Conservation (phyloP, 1,140 invertebrate species). For the Melitaea cinxia region DNA sequence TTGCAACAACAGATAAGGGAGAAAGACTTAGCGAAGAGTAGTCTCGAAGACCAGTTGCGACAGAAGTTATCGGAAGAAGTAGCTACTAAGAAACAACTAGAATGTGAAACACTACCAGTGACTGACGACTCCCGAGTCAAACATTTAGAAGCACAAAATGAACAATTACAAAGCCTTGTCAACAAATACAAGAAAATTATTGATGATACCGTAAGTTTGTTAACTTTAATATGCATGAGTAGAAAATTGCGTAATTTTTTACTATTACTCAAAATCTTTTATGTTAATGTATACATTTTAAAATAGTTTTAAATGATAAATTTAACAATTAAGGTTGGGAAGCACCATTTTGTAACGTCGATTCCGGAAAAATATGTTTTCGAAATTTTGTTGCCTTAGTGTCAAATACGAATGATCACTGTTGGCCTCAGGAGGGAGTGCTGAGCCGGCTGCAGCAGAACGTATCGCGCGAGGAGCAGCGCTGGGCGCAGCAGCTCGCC, state of each 20-base stretch:
- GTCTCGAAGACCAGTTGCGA: slow-evolving; percentile 31
- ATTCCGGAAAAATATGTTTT: too few relatives aligned
- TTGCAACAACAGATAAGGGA: slow-evolving; percentile 38
- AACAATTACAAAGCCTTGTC: slow-evolving; percentile 84
- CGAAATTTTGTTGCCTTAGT: not conserved
- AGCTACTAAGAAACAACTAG: slow-evolving; percentile 26
- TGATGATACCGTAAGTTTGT: slow-evolving; percentile 85
- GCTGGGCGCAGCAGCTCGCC: slow-evolving; percentile 85
- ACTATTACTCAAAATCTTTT: too few relatives aligned
- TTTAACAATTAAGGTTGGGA: too few relatives aligned
- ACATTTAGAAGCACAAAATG: slow-evolving; percentile 82
- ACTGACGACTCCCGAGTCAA: slow-evolving; percentile 44
- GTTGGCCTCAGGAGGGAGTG: slow-evolving; percentile 83
- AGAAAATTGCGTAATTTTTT: too few relatives aligned
- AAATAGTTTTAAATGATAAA: too few relatives aligned
- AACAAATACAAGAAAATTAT: slow-evolving; percentile 89
- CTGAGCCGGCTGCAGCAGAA: slow-evolving; percentile 86
- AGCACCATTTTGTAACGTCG: too few relatives aligned
- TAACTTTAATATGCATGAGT: not conserved
- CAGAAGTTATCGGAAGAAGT: slow-evolving; percentile 28
- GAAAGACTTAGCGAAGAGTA: slow-evolving; percentile 34
- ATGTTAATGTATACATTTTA: too few relatives aligned
- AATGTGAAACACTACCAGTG: slow-evolving; percentile 7
- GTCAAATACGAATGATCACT: not conserved
- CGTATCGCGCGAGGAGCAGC: slow-evolving; percentile 86